phyloP scores from a whole-genome alignment of 2,797 vertebrate genomes.

The Sebastiscus tertius region DNA sequence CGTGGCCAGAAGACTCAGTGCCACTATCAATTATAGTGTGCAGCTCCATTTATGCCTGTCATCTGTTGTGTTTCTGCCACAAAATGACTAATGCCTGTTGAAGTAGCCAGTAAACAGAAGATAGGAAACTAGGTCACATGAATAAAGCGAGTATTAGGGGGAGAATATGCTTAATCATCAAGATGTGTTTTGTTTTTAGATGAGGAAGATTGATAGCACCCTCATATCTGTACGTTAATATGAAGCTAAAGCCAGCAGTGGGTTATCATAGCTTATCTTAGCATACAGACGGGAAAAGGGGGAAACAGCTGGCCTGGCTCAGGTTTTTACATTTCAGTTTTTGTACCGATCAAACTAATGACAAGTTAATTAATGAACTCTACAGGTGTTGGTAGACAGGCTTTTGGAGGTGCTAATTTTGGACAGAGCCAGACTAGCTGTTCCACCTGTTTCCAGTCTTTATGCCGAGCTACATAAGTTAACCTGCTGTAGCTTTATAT shows the following conservation, averaged over 20 bases:
- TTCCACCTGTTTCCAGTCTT: too few species aligned
- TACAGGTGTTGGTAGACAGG: too few species aligned
- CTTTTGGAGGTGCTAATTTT: too few species aligned
- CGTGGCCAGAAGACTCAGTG: slow-evolving; percentile 19
- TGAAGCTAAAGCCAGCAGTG: not conserved
- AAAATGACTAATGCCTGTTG: slow-evolving; percentile 44
- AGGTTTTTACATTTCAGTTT: too few species aligned
- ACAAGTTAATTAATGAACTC: too few species aligned
- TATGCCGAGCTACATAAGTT: too few species aligned
- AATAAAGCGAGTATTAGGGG: not conserved
- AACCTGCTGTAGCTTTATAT: too few species aligned
- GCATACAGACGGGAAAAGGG: not conserved
- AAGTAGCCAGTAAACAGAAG: slow-evolving; percentile 18
- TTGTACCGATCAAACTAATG: too few species aligned
- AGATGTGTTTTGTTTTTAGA: not conserved
- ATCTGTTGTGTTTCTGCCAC: slow-evolving; percentile 43
- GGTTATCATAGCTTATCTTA: not conserved
- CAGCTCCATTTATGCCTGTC: slow-evolving; percentile 28
- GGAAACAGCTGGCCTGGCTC: too few species aligned
- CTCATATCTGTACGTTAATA: not conserved
- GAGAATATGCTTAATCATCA: not conserved
- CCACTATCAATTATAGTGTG: slow-evolving; percentile 35
- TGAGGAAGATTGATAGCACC: not conserved
- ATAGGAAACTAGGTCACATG: slow-evolving; percentile 33
- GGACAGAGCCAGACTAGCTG: too few species aligned